A percentile compares a stretch with the other conserved stretches of the same genome.
phyloP scores from a whole-genome alignment of 2,797 vertebrate genomes.

The Cottoperca gobio region DNA sequence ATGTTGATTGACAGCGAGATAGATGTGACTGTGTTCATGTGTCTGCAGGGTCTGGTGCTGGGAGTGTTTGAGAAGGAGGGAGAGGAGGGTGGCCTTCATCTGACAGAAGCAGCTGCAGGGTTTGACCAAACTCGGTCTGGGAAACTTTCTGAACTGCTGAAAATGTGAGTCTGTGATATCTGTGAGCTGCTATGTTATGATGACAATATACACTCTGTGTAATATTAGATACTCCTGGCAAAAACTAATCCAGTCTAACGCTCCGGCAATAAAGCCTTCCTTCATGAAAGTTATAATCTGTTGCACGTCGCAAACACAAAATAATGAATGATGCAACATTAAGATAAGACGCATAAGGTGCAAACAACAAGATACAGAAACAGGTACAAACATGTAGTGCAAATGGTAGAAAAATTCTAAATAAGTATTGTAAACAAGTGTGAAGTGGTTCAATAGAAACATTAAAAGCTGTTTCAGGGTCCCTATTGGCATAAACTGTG shows the following conservation, averaged over 20 bases:
- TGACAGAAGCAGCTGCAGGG: constrained; percentile 88
- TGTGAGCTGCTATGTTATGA: neutral
- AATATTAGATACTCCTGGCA: neutral
- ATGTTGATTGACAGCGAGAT: neutral
- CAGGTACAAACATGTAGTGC: neutral
- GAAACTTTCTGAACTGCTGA: constrained; percentile 90
- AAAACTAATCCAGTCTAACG: neutral
- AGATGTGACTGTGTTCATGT: neutral
- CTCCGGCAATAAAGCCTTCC: neutral
- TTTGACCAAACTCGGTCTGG: constrained; percentile 89
- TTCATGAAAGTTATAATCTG: neutral
- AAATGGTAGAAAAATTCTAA: neutral
- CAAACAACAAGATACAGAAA: neutral
- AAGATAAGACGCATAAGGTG: neutral
- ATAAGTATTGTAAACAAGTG: neutral
- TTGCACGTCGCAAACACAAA: no score
- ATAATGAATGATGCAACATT: neutral
- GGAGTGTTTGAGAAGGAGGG: constrained; percentile 90
- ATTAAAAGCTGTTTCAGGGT: no score
- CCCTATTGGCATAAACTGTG: no score
- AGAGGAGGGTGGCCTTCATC: constrained; percentile 75
- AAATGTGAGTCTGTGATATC: constrained; percentile 83
- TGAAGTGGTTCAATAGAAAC: no score
- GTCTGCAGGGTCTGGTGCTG: constrained; percentile 90
- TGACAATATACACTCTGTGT: neutral